Base-by-base conservation (phyloP, 2,113 vertebrate genomes). In the Anoplopoma fimbria region DNA sequence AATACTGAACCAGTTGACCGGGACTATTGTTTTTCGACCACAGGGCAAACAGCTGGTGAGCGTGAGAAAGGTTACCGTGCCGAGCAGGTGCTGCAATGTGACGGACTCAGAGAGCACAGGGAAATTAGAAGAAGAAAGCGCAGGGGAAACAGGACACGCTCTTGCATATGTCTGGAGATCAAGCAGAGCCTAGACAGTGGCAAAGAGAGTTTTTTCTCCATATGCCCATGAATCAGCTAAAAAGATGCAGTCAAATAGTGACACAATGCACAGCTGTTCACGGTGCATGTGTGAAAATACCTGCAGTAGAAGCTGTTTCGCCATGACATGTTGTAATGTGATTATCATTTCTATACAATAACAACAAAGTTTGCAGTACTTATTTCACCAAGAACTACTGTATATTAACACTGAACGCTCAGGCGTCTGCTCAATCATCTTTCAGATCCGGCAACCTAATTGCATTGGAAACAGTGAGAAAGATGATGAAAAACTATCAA, bases 31-130 rank as follows among this genome's bases (percentile, higher is more conserved):
- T 71, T 72, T 77, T 29, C 60, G 73, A 72, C 83, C 33, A 4
- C 13, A 23, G 81, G 76, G 72, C 71, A 86, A 88, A 92, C 84
- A 87, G 87, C 88, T 90, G 86, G 78, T 76, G 71, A 75, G 78
- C 27, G 25, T 80, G 84, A 86, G 79, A 88, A 74, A 86, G 71
- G 60, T 45, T 75, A 61, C 27, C 4, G 34, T 70, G 72, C 69
- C 33, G 34, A 81, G 79, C 74, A 83, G 77, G 87, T 85, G 87
- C 25, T 58, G 69, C 36, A 40, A 49, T 53, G 69, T 36, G 85
- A 76, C 76, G 87, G 73, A 15, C 58, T 49, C 21, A 6, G 70
- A 76, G 25, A 42, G 65, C 27, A 49, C n/a, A 14, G 69, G 80
- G 72, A 74, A 87, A 88, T 75, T 61, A 73, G 73, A n/a, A 33